These are phyloP conservation scores for Axinella damicornis DNA, from an alignment of 37 sponge, comb jelly and placozoan species.

Conservation along the genomic window DNA sequence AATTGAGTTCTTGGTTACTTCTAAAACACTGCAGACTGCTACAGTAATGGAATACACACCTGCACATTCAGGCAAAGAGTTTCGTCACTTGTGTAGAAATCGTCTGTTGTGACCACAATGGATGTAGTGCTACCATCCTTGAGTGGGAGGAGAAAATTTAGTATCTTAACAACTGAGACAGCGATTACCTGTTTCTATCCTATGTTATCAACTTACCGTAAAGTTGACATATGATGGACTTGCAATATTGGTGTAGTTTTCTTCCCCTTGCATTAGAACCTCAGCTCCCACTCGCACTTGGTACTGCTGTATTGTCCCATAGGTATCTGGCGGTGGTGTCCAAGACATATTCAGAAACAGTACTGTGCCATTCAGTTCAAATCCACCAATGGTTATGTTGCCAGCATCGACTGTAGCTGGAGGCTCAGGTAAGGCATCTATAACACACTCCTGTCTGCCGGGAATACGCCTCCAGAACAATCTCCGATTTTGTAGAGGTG, in stretches of 20 bases:
- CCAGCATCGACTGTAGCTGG: not conserved
- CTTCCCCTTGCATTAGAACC: not conserved
- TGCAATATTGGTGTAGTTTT: too few relatives aligned
- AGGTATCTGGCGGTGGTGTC: not conserved
- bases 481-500: too few relatives aligned
- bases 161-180: too few relatives aligned
- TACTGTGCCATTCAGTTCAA: not conserved
- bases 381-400: slow-evolving; percentile 10
- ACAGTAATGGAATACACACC: not conserved
- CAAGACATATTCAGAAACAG: slow-evolving; percentile 5
- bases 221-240: too few relatives aligned
- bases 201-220: too few relatives aligned
- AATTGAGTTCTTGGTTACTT: too few relatives aligned
- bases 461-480: not conserved
- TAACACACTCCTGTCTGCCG: not conserved
- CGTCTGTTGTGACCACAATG: too few relatives aligned
- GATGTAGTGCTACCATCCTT: too few relatives aligned
- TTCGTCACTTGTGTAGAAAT: not conserved
- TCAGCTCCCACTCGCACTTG: not conserved
- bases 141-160: too few relatives aligned
- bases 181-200: too few relatives aligned
- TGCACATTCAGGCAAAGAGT: slow-evolving; percentile 9
- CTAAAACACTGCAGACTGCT: too few relatives aligned
- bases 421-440: not conserved
- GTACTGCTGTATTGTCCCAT: not conserved